Evolutionary conservation across 2,888 invertebrate genomes (phyloP).

Genomic region (Heterodera filipjevi): DNA sequence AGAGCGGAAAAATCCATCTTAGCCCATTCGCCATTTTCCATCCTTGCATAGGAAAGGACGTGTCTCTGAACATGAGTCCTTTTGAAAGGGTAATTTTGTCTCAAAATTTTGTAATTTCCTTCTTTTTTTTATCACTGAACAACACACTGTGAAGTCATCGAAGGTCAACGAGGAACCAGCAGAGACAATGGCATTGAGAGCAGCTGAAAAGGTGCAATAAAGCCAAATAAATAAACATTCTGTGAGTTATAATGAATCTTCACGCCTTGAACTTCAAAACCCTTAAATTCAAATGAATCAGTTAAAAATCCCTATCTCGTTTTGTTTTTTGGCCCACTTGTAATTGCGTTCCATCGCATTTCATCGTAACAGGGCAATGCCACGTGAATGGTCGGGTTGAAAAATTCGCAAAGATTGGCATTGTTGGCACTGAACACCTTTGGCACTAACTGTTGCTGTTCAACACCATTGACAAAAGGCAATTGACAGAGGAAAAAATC

Average conservation of each 20-base stretch:
- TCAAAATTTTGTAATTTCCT: too few species aligned
- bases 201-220: too few species aligned
- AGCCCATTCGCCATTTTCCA: neutral
- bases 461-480: neutral
- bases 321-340: neutral
- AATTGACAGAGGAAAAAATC: neutral
- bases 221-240: neutral
- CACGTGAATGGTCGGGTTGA: neutral
- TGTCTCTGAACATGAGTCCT: neutral
- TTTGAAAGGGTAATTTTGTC: too few species aligned
- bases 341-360: neutral
- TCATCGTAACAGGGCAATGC: neutral
- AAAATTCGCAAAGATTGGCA: neutral
- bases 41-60: neutral
- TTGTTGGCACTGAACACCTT: neutral
- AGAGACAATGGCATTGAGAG: neutral
- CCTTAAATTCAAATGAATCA: neutral
- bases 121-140: too few species aligned
- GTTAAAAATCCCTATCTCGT: neutral
- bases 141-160: neutral
- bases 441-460: neutral
- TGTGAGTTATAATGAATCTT: neutral
- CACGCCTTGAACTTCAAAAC: too few species aligned
- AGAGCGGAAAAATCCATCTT: neutral
- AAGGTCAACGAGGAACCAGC: neutral